Conservation (phyloP, 2,888 invertebrate genomes). For the Endomychus coccineus region DNA sequence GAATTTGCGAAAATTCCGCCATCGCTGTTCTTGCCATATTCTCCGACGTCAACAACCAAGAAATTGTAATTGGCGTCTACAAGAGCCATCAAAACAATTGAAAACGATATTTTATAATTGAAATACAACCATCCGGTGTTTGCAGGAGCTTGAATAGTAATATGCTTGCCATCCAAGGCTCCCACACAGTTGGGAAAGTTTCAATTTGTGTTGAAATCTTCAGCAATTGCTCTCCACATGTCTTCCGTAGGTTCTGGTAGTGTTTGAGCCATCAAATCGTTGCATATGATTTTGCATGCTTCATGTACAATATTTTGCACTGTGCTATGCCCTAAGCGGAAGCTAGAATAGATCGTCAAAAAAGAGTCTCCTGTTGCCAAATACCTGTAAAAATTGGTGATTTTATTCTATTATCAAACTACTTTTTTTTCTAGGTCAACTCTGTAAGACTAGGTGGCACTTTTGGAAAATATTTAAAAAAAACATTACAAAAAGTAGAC, state of each 20-base stretch:
- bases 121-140: conserved; percentile 24
- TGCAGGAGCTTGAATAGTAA: conserved; percentile 21
- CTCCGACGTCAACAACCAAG: conserved; percentile 28
- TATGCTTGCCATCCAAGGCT: conserved; percentile 27
- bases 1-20: conserved; percentile 26
- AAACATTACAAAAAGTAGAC: conserved; percentile 10
- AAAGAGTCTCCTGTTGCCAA: conserved; percentile 28
- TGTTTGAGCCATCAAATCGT: conserved; percentile 16
- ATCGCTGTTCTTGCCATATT: conserved; percentile 29
- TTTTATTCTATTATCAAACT: background rate
- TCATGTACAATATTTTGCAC: conserved; percentile 23
- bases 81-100: conserved; percentile 25
- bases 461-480: conserved; percentile 18
- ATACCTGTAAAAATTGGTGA: conserved; percentile 19
- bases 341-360: conserved; percentile 26
- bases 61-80: conserved; percentile 29
- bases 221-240: conserved; percentile 18
- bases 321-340: conserved; percentile 25
- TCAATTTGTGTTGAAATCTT: conserved; percentile 18
- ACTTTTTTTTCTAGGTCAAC: conserved; percentile 6
- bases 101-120: conserved; percentile 23
- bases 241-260: conserved; percentile 15
- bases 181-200: too few species aligned
- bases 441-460: conserved; percentile 16
- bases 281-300: conserved; percentile 14